Evolutionary conservation across 53 echinoderm and acorn worm species (phyloP), one percentile per base, ranked within the genome.

Genomic region (Patiria pectinifera): DNA sequence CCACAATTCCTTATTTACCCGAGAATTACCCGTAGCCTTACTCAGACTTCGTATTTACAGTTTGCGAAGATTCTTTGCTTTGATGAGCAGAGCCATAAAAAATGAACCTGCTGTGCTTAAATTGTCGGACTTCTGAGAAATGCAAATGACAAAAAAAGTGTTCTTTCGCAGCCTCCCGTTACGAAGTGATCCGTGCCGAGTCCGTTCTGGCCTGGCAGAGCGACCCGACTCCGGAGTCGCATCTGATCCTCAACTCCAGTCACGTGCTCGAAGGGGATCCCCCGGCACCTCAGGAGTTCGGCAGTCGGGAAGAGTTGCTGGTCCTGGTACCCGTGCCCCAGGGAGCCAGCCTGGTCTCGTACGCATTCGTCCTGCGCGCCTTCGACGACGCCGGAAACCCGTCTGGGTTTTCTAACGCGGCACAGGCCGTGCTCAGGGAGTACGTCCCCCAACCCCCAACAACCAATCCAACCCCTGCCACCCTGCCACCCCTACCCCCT

Each of bases 341-440:
- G 61, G 86, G 82, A 12, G 62, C 62, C 62, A 45, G 71, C 62
- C 80, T 87, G 22, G 93, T 77, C 35, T 84, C 95, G 14, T 95
- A 87, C 58, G 91, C 86, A 15, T 95, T 95, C 80, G 95, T 87
- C 10, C 72, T 95, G 26, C 86, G 91, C 14, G 92, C 94, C 10
- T 78, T 88, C 46, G 95, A 95, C 62, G 95, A 95, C 45, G 60
- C 85, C 44, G 85, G 80, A 0, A 85, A 77, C 49, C 43, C 83
- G 48, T 87, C 87, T 2, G 85, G 59, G 1, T 83, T 90, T 62
- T 95, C 95, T 18, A 95, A 93, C 83, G 72, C 87, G 18, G 95
- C 76, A 6, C 93, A 92, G 59, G 91, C 91, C 44, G 87, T 84
- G 63, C 69, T 95, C 23, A 80, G 95, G 53, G 45, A 91, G 69